phyloP scores from a whole-genome alignment of 2,888 invertebrate species.

The Andrena hattorfiana region DNA sequence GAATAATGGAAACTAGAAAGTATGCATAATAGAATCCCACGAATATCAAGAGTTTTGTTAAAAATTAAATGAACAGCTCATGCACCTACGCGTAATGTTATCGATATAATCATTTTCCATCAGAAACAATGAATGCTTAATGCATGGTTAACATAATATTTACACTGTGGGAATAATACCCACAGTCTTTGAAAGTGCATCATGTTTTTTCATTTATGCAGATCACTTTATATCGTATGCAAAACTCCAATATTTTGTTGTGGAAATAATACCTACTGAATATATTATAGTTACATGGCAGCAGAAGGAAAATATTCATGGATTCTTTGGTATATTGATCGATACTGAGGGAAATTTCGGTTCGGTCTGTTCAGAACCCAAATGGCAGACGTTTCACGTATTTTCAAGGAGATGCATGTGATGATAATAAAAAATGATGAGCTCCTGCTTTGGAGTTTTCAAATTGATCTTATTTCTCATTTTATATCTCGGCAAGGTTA shows the following conservation, averaged over 20 bases:
- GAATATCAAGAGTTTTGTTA: too few species aligned
- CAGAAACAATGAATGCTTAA: too few species aligned
- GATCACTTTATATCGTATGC: background rate
- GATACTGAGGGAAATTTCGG: conserved; percentile 18
- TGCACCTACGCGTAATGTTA: too few species aligned
- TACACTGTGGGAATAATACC: background rate
- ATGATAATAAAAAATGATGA: conserved; percentile 18
- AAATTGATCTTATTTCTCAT: conserved; percentile 8
- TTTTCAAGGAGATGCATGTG: conserved; percentile 2
- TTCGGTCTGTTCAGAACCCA: background rate
- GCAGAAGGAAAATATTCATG: conserved; percentile 20
- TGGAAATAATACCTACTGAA: background rate
- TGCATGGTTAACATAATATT: too few species aligned
- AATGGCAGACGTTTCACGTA: conserved; percentile 5
- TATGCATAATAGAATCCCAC: too few species aligned
- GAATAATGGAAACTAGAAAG: too few species aligned
- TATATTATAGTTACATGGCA: background rate
- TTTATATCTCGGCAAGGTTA: conserved; percentile 21
- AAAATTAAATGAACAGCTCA: too few species aligned
- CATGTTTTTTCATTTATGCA: conserved; percentile 1
- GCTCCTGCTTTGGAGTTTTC: conserved; percentile 2
- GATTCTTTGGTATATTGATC: background rate
- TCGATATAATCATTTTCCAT: background rate
- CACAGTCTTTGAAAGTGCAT: background rate
- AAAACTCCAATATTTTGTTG: background rate